Evolutionary conservation across 2,888 invertebrate species (phyloP), one percentile per base, ranked within the genome.

Genomic region (Dynastes hyllus): DNA sequence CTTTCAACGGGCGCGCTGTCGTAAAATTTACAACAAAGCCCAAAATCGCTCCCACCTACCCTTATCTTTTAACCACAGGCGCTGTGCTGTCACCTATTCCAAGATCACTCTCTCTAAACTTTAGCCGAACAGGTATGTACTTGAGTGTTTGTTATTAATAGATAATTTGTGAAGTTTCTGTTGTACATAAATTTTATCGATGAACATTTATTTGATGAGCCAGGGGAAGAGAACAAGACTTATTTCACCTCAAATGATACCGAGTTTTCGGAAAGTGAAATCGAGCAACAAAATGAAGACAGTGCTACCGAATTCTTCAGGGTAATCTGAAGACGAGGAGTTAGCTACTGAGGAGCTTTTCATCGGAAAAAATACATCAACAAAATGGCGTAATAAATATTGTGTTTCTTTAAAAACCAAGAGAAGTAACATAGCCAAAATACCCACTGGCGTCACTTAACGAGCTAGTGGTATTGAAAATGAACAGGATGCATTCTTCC

Each of bases 401-500:
- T 1, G 13, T 13, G 58, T 58, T 16, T 27, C 58, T 58, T 58
- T 8, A 58, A 58, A 16, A 58, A 16, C 8, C 37, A 37, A 37
- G 3, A 6, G 37, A 37, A 37, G 3, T 2, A 37, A 37, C 6
- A 6, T 37, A 51, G 32, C 0, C 63, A 63, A 27, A 29, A 29
- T 29, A 63, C 63, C 27, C 63, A 29, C 29, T 63, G 63, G 29
- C 27, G 27, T 8, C 16, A 27, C 58, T 58, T 22, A 58, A 58
- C 22, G 29, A 71, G 50, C 40, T 51, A 45, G 22, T 27, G 22
- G 50, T 27, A 73, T 63, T 76, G 32, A 79, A 79, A 79, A 66
- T 32, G 79, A 79, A 66, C 69, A 53, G 37, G 55, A 66, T 79
- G 79, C 79, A 50, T 79, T 79, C 63, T 76, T 69, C 51, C 76